Evolutionary conservation across 2,113 vertebrate genomes (phyloP), one percentile per base, ranked within the genome.

Genomic region (Nothoprocta perdicaria): DNA sequence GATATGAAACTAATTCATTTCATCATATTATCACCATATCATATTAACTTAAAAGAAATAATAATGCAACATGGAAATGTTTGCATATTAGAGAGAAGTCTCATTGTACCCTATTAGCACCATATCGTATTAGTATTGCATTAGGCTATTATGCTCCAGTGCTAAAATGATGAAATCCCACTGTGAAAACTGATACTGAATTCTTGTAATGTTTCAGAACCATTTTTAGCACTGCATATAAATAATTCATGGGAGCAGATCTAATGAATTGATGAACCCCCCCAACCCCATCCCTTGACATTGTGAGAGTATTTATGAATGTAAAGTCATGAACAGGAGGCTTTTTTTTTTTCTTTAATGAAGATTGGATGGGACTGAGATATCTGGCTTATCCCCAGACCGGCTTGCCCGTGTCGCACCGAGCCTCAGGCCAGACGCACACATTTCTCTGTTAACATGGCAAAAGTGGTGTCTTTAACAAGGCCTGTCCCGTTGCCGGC

Each of bases 31-130:
- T 97, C 98, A 97, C 97, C 97, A 95, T 97, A 97, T 97, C 97
- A 96, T 97, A 98, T 98, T 97, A 97, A 97, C 97, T 97, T 97
- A 97, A 98, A 98, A 97, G 97, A 97, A 98, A 97, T 97, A 98
- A 98, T 97, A 97, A 97, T 96, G 96, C 97, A 97, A 98, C 97
- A 97, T 95, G 96, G 97, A 98, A 97, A 97, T 97, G 97, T 98
- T 97, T 98, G 97, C 97, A 95, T 97, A 98, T 98, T 97, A 98
- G 97, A 96, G 94, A 96, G 96, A 97, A 97, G 96, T 96, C 97
- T 97, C 95, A 72, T 97, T 97, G 97, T 97, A 97, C 95, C 97
- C 97, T 97, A 97, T 98, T 98, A 98, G 97, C 97, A 97, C 97
- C 97, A 92, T 96, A 96, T 95, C 96, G 76, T 97, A 97, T 98